Conservation (phyloP, 2,113 vertebrate species). For the Oncorhynchus gorbuscha region DNA sequence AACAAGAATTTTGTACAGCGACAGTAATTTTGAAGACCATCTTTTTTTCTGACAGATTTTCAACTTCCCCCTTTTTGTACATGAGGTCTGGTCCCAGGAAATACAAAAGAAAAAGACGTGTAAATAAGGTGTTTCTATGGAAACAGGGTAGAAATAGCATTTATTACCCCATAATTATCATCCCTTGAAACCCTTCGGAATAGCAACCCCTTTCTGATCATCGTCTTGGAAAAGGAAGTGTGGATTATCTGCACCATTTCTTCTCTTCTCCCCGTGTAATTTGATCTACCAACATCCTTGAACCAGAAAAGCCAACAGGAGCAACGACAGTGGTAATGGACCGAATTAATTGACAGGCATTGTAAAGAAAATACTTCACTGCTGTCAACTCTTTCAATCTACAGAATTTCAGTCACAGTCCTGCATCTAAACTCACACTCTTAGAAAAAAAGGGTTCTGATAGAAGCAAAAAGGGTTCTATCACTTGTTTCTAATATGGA, state of each 20-base stretch:
- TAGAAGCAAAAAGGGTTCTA: too few relatives aligned
- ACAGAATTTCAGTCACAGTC: background rate
- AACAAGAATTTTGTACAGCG: conserved; percentile 55
- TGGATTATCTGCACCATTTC: background rate
- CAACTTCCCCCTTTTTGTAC: conserved; percentile 55
- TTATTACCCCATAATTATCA: conserved; percentile 26
- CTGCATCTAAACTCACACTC: too few relatives aligned
- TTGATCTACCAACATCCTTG: background rate
- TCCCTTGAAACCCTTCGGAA: background rate
- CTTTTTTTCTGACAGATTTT: conserved; percentile 53
- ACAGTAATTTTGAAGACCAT: conserved; percentile 48
- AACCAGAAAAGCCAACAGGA: background rate
- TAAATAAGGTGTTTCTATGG: conserved; percentile 56
- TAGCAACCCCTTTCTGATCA: background rate
- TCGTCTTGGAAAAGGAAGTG: background rate
- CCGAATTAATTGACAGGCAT: background rate
- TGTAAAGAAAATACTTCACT: background rate
- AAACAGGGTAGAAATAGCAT: conserved; percentile 59
- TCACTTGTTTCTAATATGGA: too few relatives aligned
- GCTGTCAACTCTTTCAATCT: background rate
- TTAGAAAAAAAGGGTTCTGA: too few relatives aligned
- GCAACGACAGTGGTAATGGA: background rate
- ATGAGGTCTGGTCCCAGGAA: conserved; percentile 35
- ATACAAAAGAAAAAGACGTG: conserved; percentile 30
- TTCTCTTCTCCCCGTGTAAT: conserved; percentile 5